Conservation (phyloP, 2,888 invertebrate species). For the Oligia strigilis region DNA sequence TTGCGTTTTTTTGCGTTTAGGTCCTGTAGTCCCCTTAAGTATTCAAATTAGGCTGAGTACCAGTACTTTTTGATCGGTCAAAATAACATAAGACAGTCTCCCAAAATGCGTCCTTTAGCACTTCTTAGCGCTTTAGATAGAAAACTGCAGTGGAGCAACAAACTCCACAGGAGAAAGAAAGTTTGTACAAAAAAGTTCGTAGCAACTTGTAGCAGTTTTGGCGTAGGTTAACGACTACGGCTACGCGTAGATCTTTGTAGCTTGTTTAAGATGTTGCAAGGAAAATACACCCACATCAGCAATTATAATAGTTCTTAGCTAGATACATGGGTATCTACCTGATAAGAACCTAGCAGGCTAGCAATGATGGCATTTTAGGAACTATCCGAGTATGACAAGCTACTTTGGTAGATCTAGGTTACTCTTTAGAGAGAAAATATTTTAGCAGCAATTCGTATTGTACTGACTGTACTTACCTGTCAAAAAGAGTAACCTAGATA, state of each 20-base stretch:
- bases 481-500: too few species aligned
- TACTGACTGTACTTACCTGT: too few species aligned
- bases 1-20: too few species aligned
- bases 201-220: slow-evolving; percentile 14
- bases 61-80: not conserved
- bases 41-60: not conserved
- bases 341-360: too few species aligned
- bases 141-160: not conserved
- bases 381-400: not conserved
- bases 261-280: not conserved
- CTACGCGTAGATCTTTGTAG: not conserved
- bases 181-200: slow-evolving; percentile 14
- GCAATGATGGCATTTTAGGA: too few species aligned
- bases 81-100: not conserved
- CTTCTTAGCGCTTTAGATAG: not conserved
- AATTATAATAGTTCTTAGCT: not conserved
- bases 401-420: too few species aligned
- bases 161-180: not conserved
- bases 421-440: too few species aligned
- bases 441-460: too few species aligned
- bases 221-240: not conserved
- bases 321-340: too few species aligned
- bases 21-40: too few species aligned
- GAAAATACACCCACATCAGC: too few species aligned
- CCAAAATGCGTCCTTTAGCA: not conserved